phyloP scores from a whole-genome alignment of 2,113 vertebrate species.

The Heptranchias perlo region DNA sequence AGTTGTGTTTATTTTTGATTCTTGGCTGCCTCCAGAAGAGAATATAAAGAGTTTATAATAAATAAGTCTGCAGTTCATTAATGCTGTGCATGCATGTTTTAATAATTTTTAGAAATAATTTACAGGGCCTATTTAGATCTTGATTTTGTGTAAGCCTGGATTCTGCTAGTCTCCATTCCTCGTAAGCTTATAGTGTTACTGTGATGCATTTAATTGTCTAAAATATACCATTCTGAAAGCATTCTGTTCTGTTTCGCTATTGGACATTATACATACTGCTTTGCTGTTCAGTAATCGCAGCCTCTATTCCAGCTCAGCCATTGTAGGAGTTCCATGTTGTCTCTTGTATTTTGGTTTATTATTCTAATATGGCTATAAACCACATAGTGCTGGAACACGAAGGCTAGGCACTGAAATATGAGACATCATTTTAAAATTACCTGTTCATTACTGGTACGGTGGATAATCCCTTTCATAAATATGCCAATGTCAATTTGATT shows the following conservation, averaged over 20 bases:
- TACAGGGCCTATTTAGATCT: not conserved
- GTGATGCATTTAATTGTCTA: not conserved
- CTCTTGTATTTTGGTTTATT: not conserved
- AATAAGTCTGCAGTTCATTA: not conserved
- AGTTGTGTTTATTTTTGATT: not conserved
- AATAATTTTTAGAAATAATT: not conserved
- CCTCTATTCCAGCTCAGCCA: not conserved
- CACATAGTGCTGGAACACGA: not conserved
- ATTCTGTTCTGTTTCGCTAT: not conserved
- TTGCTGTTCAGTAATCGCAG: not conserved
- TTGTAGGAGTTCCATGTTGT: not conserved
- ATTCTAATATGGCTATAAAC: not conserved
- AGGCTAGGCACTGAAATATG: no score
- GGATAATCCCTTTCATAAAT: not conserved
- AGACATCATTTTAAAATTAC: no score
- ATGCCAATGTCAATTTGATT: not conserved
- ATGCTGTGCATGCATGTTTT: not conserved
- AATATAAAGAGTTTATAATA: not conserved
- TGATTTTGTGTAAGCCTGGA: not conserved
- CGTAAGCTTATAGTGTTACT: not conserved
- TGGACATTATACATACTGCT: not conserved
- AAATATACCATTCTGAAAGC: not conserved
- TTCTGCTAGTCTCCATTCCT: not conserved
- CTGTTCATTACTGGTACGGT: not conserved
- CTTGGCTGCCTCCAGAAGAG: not conserved